Base-by-base conservation (phyloP, 23 tunicate species). In the Ciona savignyi region DNA sequence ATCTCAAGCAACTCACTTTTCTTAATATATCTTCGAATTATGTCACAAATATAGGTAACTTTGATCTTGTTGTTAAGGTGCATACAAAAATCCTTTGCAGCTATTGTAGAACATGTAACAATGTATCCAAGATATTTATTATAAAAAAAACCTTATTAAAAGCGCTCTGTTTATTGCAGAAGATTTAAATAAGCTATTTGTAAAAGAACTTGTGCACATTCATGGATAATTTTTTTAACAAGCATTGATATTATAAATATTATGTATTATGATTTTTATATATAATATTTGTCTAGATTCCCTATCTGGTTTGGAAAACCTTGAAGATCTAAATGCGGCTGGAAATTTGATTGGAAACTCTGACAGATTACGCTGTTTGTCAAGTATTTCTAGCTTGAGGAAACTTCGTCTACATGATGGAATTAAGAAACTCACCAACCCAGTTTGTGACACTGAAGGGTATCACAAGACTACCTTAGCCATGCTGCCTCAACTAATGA, bases 1-100 rank as follows among this genome's bases (percentile, higher is more conserved):
- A 77, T 24, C 48, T 82, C 23, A 88, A 88, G 33, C 21, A 62
- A 24, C 33, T 88, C 3, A 73, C 77, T 2, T 65, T n/a, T 23
- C 77, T 88, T 0, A 88, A 88, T 31, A 63, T 88, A 1, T 77
- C 96, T 51, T 73, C 80, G 24, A 88, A 88, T 66, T 68, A 74
- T 48, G 77, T 88, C 27, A 75, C 96, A 27, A 88, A 82, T 62
- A 66, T 88, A 30, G 96, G 96, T 88, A 77, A 60, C 6, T n/a
- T n/a, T n/a, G n/a, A n/a, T n/a, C n/a, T n/a, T n/a, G n/a, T n/a
- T n/a, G n/a, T n/a, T n/a, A n/a, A n/a, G n/a, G n/a, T n/a, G n/a
- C n/a, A n/a, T n/a, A n/a, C n/a, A n/a, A n/a, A n/a, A n/a, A n/a
- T n/a, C n/a, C n/a, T n/a, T n/a, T n/a, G n/a, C n/a, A n/a, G n/a